phyloP scores from a whole-genome alignment of 1,140 invertebrate species.

The Brachionus manjavacas region DNA sequence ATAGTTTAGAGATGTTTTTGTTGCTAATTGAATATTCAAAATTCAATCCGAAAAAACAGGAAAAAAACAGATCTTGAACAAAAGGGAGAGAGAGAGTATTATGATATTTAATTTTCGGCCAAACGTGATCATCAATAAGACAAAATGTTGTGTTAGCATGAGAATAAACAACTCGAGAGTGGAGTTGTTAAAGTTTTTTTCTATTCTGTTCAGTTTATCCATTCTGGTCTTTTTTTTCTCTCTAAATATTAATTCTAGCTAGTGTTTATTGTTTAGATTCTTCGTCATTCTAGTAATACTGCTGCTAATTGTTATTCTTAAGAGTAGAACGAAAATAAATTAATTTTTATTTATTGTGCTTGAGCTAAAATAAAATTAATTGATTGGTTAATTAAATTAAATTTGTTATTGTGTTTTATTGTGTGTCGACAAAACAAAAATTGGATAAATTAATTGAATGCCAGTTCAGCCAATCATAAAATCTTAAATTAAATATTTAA shows the following conservation, averaged over 20 bases:
- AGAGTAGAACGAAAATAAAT: not conserved
- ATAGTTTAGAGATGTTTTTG: not conserved
- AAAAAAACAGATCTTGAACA: not conserved
- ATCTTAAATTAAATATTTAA: slow-evolving; percentile 32
- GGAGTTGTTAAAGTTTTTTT: not conserved
- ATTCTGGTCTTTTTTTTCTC: not conserved
- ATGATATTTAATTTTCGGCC: not conserved
- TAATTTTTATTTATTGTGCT: not conserved
- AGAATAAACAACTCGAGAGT: not conserved
- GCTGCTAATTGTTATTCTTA: not conserved
- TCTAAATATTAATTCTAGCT: not conserved
- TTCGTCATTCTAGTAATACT: not conserved
- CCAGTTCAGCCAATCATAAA: slow-evolving; percentile 9
- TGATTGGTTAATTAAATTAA: slow-evolving; percentile 40
- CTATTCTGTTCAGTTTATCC: not conserved
- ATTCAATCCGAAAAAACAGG: not conserved
- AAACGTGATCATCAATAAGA: not conserved
- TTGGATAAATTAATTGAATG: slow-evolving; percentile 4
- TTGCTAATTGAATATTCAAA: not conserved
- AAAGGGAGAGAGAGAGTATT: too few relatives aligned
- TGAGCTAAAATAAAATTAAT: slow-evolving; percentile 14
- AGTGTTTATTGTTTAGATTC: not conserved
- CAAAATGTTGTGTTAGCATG: not conserved
- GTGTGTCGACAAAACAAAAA: not conserved
- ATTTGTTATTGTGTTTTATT: not conserved